Evolutionary conservation across 2,888 invertebrate genomes (phyloP), one percentile per base, ranked within the genome.

Genomic region (Anodontia alba): DNA sequence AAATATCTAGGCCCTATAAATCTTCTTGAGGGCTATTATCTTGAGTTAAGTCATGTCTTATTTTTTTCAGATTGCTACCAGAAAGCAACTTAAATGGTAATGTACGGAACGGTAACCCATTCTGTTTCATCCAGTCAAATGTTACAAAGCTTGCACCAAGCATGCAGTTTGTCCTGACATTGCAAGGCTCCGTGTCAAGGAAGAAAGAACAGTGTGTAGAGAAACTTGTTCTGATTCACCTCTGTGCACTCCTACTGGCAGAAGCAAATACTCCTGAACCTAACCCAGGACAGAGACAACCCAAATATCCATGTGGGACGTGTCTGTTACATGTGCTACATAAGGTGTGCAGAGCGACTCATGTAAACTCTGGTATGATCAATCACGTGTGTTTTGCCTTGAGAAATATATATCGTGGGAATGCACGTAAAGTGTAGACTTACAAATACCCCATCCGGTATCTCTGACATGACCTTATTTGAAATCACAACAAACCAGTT

Each of bases 221-320:
- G 36, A 75, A 68, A 36, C 68, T 75, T 5, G 68, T 75, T 33
- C 29, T 77, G 12, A 12, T 77, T 10, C 71, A 77, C 72, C 66
- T 77, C 15, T 77, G 77, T 62, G 70, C 26, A 10, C 77, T 77
- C 7, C 49, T 77, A 5, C 71, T 77, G 12, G 62, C 54, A 57
- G 71, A 77, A 62, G 71, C 77, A 29, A 71, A 77, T 62, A 71
- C 77, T 8, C 77, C 77, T 36, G 73, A 78, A 51, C 73, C 68
- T 8, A 78, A 78, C 36, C 78, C 78, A n/a, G 78, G 78, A 2
- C 78, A 73, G 1, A 29, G 73, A 10, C 68, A 29, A 31, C 57
- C 62, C 0, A 78, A 78, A 68, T 78, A 36, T 29, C 78, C 73
- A 1, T 78, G 78, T 54, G 68, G 73, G 1, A 17, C 62, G 17